phyloP scores from a whole-genome alignment of 2,888 invertebrate genomes.

The Synergus itoensis region DNA sequence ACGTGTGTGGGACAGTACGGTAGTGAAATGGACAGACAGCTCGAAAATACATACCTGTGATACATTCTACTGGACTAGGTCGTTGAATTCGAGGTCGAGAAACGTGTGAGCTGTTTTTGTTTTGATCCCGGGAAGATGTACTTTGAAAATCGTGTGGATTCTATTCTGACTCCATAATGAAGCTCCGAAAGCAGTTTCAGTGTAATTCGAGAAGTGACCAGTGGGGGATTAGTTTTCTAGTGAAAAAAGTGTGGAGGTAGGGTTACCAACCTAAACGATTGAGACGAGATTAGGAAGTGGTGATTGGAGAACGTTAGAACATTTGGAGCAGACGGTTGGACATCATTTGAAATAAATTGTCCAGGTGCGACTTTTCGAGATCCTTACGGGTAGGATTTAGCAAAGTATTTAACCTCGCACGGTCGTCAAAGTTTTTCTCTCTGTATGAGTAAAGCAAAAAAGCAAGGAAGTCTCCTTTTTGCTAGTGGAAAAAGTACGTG shows the following conservation, averaged over 20 bases:
- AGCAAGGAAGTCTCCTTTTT: neutral
- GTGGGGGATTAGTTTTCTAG: neutral
- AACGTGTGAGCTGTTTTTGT: neutral
- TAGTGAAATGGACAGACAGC: neutral
- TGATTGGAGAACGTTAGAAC: conserved; percentile 1
- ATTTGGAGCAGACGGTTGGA: neutral
- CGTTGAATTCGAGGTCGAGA: neutral
- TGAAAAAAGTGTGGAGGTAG: neutral
- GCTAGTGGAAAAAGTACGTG: neutral
- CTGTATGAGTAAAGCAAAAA: neutral
- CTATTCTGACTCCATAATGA: neutral
- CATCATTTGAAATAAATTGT: neutral
- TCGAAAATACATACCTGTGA: neutral
- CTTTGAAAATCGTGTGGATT: neutral
- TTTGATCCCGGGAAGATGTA: neutral
- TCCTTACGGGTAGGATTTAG: neutral
- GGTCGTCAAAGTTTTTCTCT: neutral
- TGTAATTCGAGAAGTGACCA: neutral
- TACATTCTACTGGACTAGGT: neutral
- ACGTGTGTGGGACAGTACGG: neutral
- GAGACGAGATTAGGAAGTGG: neutral
- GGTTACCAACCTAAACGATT: neutral
- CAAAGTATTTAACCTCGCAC: neutral
- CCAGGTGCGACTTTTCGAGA: neutral
- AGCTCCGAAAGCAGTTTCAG: neutral